These are phyloP conservation scores for Hydra vulgaris DNA, from an alignment of 30 jellyfish, hydroid and myxozoan genomes.

Conservation along the genomic window DNA sequence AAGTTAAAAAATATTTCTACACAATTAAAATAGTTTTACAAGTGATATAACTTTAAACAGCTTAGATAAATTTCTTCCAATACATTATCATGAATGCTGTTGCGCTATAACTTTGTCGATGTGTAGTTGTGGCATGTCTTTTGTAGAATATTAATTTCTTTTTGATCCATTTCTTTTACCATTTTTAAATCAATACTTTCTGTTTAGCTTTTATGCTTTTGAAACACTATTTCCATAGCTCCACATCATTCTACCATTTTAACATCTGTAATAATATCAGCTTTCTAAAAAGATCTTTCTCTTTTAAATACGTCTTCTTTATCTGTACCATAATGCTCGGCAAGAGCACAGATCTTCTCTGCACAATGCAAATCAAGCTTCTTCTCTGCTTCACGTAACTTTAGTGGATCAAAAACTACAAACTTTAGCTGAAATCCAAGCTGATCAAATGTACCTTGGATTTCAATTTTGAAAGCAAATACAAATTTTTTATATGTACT, in stretches of 20 bases:
- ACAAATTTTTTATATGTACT: background rate
- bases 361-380: background rate
- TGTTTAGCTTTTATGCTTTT: background rate
- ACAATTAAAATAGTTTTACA: too few species aligned
- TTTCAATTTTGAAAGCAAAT: background rate
- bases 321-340: background rate
- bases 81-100: background rate
- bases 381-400: slow-evolving; percentile 21
- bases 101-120: slow-evolving; percentile 4
- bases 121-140: too few species aligned
- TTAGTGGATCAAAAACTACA: slow-evolving; percentile 12
- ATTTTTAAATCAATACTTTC: background rate
- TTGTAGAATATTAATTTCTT: too few species aligned
- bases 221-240: slow-evolving; percentile 1
- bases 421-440: slow-evolving; percentile 6
- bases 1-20: too few species aligned
- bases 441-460: slow-evolving; percentile 8
- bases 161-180: background rate
- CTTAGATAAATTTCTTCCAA: background rate
- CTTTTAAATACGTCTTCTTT: slow-evolving; percentile 5
- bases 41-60: slow-evolving; percentile 4
- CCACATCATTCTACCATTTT: slow-evolving; percentile 5
- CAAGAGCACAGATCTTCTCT: slow-evolving; percentile 3
- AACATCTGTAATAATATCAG: background rate
- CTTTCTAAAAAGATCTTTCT: background rate